Conservation (phyloP, 2,113 vertebrate genomes). For the Oplegnathus fasciatus region DNA sequence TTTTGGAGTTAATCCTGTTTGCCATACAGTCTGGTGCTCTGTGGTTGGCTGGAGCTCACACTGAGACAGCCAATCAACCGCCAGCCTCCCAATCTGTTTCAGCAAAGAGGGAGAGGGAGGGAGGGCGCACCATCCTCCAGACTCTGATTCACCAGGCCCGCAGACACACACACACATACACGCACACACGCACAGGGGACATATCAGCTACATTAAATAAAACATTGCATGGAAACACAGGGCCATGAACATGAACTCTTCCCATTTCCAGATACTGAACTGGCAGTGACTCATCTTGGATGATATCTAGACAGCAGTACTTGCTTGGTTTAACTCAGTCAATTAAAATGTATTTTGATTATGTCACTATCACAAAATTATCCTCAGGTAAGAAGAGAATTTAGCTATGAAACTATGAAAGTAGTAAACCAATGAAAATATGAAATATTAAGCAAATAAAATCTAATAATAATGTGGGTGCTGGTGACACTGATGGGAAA, state of each 20-base stretch:
- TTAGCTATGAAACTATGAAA: not conserved
- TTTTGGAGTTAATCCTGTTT: conserved; percentile 43
- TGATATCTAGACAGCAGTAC: not conserved
- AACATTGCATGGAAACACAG: conserved; percentile 17
- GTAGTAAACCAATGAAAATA: not conserved
- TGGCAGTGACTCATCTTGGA: conserved; percentile 42
- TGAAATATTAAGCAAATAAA: not conserved
- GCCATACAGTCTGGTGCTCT: conserved; percentile 33
- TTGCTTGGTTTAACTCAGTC: not conserved
- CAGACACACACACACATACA: conserved; percentile 27
- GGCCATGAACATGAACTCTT: not conserved
- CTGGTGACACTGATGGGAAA: not conserved
- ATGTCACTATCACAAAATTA: not conserved
- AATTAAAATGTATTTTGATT: not conserved
- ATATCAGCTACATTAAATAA: conserved; percentile 24
- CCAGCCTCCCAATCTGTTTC: conserved; percentile 34
- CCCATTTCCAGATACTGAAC: conserved; percentile 49
- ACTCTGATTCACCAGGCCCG: conserved; percentile 43
- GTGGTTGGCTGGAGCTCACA: conserved; percentile 45
- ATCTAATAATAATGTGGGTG: not conserved
- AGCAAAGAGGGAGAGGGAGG: not conserved
- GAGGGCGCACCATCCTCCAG: not conserved
- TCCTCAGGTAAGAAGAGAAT: not conserved
- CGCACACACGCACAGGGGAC: conserved; percentile 31
- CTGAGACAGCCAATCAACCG: conserved; percentile 44